Evolutionary conservation across 2,113 vertebrate genomes (phyloP).

Genomic region (Aldabrachelys gigantea): DNA sequence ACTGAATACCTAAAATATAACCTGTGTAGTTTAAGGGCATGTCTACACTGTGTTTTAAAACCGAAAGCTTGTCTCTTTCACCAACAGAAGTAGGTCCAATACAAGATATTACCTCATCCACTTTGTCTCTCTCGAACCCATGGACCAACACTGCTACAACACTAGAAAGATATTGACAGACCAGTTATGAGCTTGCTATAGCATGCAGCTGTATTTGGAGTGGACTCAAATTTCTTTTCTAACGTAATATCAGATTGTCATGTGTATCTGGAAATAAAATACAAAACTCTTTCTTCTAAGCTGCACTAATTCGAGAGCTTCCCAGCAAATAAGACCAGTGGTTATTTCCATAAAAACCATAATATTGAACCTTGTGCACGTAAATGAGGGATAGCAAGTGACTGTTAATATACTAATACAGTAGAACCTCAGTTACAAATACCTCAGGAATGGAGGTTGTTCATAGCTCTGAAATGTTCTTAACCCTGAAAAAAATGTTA

Average conservation of each 20-base stretch:
- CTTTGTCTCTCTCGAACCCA: background rate
- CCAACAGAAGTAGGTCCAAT: background rate
- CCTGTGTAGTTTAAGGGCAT: background rate
- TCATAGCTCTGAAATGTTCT: too few species aligned
- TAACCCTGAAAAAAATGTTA: too few species aligned
- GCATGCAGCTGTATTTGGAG: background rate
- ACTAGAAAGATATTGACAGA: constrained; percentile 19
- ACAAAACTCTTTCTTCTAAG: constrained; percentile 21
- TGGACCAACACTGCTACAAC: background rate
- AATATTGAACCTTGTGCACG: background rate
- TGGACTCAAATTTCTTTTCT: background rate
- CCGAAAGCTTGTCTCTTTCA: background rate
- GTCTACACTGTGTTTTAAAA: background rate
- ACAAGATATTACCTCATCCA: background rate
- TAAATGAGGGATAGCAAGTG: background rate
- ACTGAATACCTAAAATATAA: background rate
- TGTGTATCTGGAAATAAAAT: constrained; percentile 37
- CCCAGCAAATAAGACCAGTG: constrained; percentile 5
- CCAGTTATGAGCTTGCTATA: constrained; percentile 12
- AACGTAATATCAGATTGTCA: background rate
- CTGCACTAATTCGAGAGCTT: constrained; percentile 16
- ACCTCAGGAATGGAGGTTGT: too few species aligned
- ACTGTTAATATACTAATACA: background rate
- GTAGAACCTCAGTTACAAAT: too few species aligned
- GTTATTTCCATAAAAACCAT: background rate